Evolutionary conservation across 2,888 invertebrate species (phyloP).

Genomic region (Drosophila gaucha): DNA sequence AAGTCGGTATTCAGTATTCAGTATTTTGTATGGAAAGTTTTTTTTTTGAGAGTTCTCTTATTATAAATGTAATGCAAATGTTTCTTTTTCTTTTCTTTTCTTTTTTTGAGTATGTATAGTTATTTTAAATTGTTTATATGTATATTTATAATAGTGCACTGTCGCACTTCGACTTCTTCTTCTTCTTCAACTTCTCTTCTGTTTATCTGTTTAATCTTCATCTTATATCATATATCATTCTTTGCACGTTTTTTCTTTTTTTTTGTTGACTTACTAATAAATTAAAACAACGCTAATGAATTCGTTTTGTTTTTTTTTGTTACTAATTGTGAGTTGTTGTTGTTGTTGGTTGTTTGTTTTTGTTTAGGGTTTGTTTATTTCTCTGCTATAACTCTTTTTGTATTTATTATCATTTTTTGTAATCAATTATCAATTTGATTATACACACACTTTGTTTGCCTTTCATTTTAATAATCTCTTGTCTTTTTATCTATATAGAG

Average conservation of each 20-base stretch:
- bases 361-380: constrained; percentile 20
- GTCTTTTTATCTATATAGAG: constrained; percentile 5
- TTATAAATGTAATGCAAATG: constrained; percentile 34
- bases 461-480: constrained; percentile 40
- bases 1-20: constrained; percentile 64
- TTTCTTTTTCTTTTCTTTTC: constrained; percentile 11
- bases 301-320: constrained; percentile 48
- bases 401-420: constrained; percentile 50
- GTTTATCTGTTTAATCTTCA: constrained; percentile 14
- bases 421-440: constrained; percentile 62
- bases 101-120: constrained; percentile 70
- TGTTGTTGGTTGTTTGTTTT: constrained; percentile 16
- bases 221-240: constrained; percentile 56
- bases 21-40: constrained; percentile 15
- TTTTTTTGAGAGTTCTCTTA: constrained; percentile 16
- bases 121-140: constrained; percentile 18
- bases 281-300: constrained; percentile 78
- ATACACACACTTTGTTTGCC: constrained; percentile 54
- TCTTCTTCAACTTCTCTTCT: constrained; percentile 16
- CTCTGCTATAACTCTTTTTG: constrained; percentile 43
- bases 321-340: constrained; percentile 66
- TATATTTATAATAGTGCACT: constrained; percentile 44
- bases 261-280: constrained; percentile 68
- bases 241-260: constrained; percentile 43
- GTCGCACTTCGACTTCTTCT: constrained; percentile 43